Evolutionary conservation across 2,797 vertebrate genomes (phyloP).

Genomic region (Microtus agrestis): DNA sequence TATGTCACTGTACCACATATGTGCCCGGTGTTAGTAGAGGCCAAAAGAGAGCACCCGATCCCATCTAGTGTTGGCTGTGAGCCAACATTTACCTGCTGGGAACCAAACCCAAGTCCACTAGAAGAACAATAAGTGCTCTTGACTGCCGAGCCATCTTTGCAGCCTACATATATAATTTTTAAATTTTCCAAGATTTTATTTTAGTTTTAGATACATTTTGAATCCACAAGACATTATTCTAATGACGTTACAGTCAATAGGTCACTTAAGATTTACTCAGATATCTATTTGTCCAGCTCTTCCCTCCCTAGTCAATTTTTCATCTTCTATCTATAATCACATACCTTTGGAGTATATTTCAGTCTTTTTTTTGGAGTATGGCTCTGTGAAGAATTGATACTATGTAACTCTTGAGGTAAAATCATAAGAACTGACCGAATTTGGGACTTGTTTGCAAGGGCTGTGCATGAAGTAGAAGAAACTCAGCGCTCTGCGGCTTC

Average conservation of each 20-base stretch:
- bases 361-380: not conserved
- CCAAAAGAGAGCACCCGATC: not conserved
- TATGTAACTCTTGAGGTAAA: not conserved
- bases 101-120: not conserved
- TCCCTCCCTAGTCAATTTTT: not conserved
- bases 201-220: conserved; percentile 1
- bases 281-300: not conserved
- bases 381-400: not conserved
- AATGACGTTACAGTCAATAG: not conserved
- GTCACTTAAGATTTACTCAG: not conserved
- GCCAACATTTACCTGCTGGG: not conserved
- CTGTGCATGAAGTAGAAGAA: conserved; percentile 11
- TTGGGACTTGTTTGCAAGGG: not conserved
- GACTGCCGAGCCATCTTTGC: not conserved
- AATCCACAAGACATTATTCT: not conserved
- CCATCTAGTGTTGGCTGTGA: not conserved
- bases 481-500: not conserved
- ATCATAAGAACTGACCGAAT: not conserved
- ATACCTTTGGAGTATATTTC: not conserved
- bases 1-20: not conserved
- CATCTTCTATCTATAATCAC: not conserved
- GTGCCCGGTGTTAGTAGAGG: not conserved
- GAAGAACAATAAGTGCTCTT: not conserved
- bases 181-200: not conserved
- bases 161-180: not conserved